Evolutionary conservation across 2,888 invertebrate genomes (phyloP).

Genomic region (Cremastobaeus sp.): DNA sequence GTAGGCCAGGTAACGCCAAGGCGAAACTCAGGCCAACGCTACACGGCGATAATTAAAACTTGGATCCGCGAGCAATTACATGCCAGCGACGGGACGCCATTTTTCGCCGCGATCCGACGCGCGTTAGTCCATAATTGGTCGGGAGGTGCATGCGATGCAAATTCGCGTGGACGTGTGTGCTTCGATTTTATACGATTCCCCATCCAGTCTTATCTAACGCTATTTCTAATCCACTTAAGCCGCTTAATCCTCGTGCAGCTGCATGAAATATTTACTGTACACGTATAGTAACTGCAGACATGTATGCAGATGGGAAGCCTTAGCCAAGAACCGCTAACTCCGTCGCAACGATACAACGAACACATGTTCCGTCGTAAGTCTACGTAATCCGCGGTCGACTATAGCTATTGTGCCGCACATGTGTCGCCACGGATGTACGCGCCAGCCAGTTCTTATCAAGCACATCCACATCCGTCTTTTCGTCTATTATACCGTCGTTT

Average conservation of each 20-base stretch:
- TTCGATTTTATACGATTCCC: constrained; percentile 53
- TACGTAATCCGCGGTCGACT: constrained; percentile 74
- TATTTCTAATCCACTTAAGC: constrained; percentile 75
- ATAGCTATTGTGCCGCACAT: constrained; percentile 61
- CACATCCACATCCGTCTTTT: constrained; percentile 35
- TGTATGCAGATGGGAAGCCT: constrained; percentile 68
- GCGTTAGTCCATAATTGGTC: constrained; percentile 20
- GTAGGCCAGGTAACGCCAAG: constrained; percentile 13
- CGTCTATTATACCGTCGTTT: constrained; percentile 18
- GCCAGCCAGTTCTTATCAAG: constrained; percentile 50
- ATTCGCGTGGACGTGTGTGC: constrained; percentile 18
- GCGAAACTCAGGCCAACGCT: constrained; percentile 1
- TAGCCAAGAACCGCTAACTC: constrained; percentile 74
- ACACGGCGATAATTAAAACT: constrained; percentile 6
- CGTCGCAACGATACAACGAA: constrained; percentile 75
- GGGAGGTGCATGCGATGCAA: constrained; percentile 22
- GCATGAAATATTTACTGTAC: constrained; percentile 77
- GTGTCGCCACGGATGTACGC: constrained; percentile 27
- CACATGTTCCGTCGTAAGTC: constrained; percentile 75
- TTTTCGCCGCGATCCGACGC: neutral
- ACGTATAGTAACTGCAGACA: constrained; percentile 62
- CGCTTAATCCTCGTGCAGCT: constrained; percentile 75
- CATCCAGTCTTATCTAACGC: constrained; percentile 52
- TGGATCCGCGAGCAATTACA: constrained; percentile 19
- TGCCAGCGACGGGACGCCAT: neutral